These are phyloP conservation scores for Formica selysi DNA, from an alignment of 1,140 invertebrate genomes.

Conservation along the genomic window DNA sequence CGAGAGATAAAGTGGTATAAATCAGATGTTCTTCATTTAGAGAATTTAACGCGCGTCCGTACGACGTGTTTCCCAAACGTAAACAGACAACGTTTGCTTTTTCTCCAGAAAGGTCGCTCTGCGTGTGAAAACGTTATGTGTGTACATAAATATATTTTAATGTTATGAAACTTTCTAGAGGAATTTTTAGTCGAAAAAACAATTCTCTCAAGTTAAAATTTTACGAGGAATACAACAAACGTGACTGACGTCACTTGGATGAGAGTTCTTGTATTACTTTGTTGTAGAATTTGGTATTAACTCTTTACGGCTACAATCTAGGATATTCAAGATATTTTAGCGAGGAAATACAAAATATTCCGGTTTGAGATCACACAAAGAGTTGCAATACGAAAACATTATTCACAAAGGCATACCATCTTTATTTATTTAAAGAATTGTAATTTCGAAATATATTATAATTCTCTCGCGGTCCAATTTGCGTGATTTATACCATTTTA, in stretches of 20 bases:
- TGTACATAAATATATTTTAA: conserved; percentile 28
- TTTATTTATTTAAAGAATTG: background rate
- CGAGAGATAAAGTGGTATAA: conserved; percentile 59
- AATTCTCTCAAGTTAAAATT: conserved; percentile 46
- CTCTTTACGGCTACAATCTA: conserved; percentile 53
- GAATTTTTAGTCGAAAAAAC: conserved; percentile 14
- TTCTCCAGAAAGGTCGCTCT: background rate
- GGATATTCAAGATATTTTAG: conserved; percentile 51
- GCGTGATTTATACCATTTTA: conserved; percentile 14
- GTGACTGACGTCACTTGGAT: conserved; percentile 12
- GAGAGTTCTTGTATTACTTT: conserved; percentile 9
- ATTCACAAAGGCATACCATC: background rate
- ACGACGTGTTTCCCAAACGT: conserved; percentile 37
- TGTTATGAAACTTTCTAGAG: background rate
- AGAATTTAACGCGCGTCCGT: conserved; percentile 55
- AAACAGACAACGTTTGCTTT: conserved; percentile 2
- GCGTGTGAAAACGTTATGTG: conserved; percentile 8
- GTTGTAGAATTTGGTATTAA: conserved; percentile 43
- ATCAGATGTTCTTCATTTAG: conserved; percentile 59
- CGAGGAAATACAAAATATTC: conserved; percentile 16
- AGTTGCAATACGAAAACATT: conserved; percentile 20
- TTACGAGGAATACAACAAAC: conserved; percentile 34
- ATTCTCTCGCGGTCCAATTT: background rate
- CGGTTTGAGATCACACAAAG: conserved; percentile 9
- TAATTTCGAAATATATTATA: background rate